These are phyloP conservation scores for Thunnus thynnus DNA, from an alignment of 2,113 vertebrate genomes.

Conservation along the genomic window DNA sequence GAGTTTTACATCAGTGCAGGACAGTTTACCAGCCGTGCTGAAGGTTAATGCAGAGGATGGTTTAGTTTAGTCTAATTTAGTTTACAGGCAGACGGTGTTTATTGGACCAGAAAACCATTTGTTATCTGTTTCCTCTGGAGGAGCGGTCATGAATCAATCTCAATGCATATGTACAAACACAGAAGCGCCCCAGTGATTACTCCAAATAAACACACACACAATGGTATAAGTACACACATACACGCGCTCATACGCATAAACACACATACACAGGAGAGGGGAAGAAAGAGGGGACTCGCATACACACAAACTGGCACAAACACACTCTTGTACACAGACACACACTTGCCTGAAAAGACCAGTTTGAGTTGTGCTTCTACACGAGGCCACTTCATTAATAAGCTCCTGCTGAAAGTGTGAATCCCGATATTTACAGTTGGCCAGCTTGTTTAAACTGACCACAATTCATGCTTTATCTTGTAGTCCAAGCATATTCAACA, in stretches of 20 bases:
- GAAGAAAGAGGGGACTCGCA: not conserved
- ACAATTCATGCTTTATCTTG: conserved; percentile 22
- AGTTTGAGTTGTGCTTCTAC: conserved; percentile 16
- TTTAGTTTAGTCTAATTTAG: conserved; percentile 73
- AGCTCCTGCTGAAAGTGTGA: conserved; percentile 27
- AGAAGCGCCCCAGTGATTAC: conserved; percentile 76
- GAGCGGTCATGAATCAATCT: conserved; percentile 74
- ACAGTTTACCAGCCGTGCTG: conserved; percentile 32
- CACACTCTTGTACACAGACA: conserved; percentile 3
- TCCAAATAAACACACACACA: conserved; percentile 78
- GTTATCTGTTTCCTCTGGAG: conserved; percentile 77
- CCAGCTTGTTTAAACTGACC: conserved; percentile 37
- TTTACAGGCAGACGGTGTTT: conserved; percentile 71
- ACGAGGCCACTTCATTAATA: conserved; percentile 15
- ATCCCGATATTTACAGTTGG: conserved; percentile 36
- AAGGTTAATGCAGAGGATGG: conserved; percentile 39
- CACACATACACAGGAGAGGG: conserved; percentile 10
- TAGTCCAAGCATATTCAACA: conserved; percentile 11
- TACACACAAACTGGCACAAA: conserved; percentile 11
- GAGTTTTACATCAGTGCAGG: conserved; percentile 27
- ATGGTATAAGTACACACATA: conserved; percentile 21
- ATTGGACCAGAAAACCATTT: conserved; percentile 79
- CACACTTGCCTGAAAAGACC: conserved; percentile 7
- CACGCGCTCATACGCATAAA: not conserved
- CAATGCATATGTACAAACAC: conserved; percentile 77